phyloP scores from a whole-genome alignment of 2,113 vertebrate species.

The Chiloscyllium plagiosum region DNA sequence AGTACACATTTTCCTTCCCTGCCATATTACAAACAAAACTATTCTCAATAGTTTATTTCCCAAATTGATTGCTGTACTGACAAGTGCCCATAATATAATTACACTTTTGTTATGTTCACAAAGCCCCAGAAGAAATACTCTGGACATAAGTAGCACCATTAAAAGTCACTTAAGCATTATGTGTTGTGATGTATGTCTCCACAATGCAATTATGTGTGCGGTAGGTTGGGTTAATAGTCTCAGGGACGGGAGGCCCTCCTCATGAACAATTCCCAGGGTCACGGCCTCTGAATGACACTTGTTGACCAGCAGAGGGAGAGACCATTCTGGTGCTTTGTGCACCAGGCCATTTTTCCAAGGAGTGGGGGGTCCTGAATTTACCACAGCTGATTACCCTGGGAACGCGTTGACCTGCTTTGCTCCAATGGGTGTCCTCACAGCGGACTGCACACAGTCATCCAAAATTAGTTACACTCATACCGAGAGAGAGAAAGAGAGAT shows the following conservation, averaged over 20 bases:
- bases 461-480: slow-evolving; percentile 46
- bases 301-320: slow-evolving; percentile 36
- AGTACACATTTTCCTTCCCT: not conserved
- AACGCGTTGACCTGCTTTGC: slow-evolving; percentile 59
- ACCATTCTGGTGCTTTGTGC: slow-evolving; percentile 43
- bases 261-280: slow-evolving; percentile 31
- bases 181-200: slow-evolving; percentile 13
- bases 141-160: slow-evolving; percentile 29
- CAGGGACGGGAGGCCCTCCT: slow-evolving; percentile 1
- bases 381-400: slow-evolving; percentile 62
- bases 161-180: slow-evolving; percentile 38
- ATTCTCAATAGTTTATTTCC: not conserved
- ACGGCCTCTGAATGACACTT: slow-evolving; percentile 1
- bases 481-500: not conserved
- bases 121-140: not conserved
- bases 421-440: slow-evolving; percentile 52
- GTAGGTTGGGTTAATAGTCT: slow-evolving; percentile 28
- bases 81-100: not conserved
- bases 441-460: slow-evolving; percentile 51
- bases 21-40: not conserved
- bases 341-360: slow-evolving; percentile 49
- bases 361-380: slow-evolving; percentile 52
- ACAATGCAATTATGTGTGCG: slow-evolving; percentile 27
- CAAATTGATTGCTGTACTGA: not conserved
- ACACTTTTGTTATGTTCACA: not conserved